Base-by-base conservation (phyloP, 1,140 invertebrate species). In the Melitaea cinxia region DNA sequence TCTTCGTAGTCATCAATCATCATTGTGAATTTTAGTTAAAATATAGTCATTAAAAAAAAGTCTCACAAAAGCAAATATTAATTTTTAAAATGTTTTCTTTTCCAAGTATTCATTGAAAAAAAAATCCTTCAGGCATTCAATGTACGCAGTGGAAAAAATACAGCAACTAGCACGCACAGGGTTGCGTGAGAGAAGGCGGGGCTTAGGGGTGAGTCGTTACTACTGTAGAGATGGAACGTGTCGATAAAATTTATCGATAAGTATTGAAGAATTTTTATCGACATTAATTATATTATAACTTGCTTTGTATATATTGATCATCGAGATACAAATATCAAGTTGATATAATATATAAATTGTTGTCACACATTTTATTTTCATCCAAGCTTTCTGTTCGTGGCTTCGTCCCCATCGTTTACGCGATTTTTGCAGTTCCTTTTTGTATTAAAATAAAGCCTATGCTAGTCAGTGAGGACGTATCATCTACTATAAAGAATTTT, bases 151-250 rank as follows among this genome's bases (percentile, higher is more conserved):
- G 26, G 30, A 30, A 59, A 59, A 49, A 49, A 33, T n/a, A 4
- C 9, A 15, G 23, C 42, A 10, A 47, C 19, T 12, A 2, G 52
- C 65, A 63, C 59, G 65, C 56, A 70, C 19, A 55, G 64, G 72
- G 72, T 78, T 60, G 71, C 75, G 73, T 79, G 78, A 62, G 60
- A 56, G 66, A 28, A 62, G 79, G 81, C 77, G 81, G 73, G 49
- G 77, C 69, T 39, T 45, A 52, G 26, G 68, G 68, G 73, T 61
- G 57, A 71, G 70, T 78, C 75, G 78, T 83, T 82, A 74, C 55
- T 49, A 21, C 37, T 28, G 26, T 75, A 72, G 72, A 49, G 65
- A 68, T 78, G 72, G 54, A 28, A 50, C 10, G 10, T n/a, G 52
- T 53, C 67, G 71, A 70, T 73, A 54, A 62, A 33, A 33, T 47